These are phyloP conservation scores for Porites rus DNA, from an alignment of 92 coral and sea anemone genomes.

Conservation along the genomic window DNA sequence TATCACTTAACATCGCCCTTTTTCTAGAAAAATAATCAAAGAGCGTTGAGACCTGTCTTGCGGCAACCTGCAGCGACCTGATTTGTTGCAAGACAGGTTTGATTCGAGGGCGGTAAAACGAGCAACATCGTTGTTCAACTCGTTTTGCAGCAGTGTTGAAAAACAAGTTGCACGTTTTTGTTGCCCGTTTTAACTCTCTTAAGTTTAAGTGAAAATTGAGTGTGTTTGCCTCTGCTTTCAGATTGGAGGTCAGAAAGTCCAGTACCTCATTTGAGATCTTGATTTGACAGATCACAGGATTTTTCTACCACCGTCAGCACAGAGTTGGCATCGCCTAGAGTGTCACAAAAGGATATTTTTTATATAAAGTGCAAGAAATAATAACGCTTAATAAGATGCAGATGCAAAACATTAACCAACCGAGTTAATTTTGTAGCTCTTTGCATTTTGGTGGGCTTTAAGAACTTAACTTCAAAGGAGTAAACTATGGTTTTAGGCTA, in stretches of 20 bases:
- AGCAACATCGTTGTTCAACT: no score
- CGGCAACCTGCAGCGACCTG: no score
- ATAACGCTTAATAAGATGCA: neutral
- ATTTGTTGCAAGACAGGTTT: no score
- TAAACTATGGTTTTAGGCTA: neutral
- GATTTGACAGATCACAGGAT: neutral
- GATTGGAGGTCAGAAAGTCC: conserved; percentile 54
- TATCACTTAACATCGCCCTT: no score
- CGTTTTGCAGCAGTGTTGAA: no score
- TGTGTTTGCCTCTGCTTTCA: neutral
- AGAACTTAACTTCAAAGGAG: neutral
- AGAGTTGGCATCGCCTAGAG: neutral
- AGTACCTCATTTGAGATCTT: conserved; percentile 34
- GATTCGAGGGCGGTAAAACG: no score
- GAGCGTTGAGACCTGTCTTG: no score
- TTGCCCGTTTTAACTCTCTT: no score
- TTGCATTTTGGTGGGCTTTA: neutral
- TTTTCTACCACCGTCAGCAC: neutral
- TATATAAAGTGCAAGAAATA: conserved; percentile 6
- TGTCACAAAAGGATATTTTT: conserved; percentile 38
- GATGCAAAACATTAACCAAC: neutral
- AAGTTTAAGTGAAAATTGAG: no score
- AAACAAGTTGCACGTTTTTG: no score
- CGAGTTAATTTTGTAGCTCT: neutral
- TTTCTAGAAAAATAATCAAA: no score